phyloP scores from a whole-genome alignment of 2,113 vertebrate genomes.

The Crocuta crocuta region DNA sequence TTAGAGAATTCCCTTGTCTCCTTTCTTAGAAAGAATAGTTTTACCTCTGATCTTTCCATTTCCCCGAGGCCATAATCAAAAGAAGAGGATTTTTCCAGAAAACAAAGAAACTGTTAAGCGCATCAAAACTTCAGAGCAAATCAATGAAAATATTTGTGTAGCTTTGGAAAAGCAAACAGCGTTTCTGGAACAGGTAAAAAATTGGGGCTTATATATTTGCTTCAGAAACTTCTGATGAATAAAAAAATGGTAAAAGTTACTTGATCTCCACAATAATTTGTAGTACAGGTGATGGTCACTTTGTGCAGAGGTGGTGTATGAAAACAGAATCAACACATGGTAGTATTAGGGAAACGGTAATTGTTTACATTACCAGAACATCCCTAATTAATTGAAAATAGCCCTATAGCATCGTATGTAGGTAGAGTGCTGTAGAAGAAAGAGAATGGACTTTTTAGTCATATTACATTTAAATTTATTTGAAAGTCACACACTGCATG shows the following conservation, averaged over 20 bases:
- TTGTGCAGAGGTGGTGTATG: background rate
- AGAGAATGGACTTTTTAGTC: background rate
- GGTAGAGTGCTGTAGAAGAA: background rate
- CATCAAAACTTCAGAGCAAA: slow-evolving; percentile 62
- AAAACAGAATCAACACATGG: background rate
- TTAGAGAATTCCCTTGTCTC: slow-evolving; percentile 31
- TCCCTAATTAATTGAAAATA: background rate
- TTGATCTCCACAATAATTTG: background rate
- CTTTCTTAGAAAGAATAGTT: slow-evolving; percentile 43
- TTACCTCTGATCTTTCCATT: slow-evolving; percentile 51
- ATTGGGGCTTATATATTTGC: background rate
- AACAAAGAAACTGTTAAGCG: slow-evolving; percentile 68
- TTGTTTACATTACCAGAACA: background rate
- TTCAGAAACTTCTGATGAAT: slow-evolving; percentile 37
- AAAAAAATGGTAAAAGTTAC: slow-evolving; percentile 6
- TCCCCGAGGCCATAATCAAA: slow-evolving; percentile 68
- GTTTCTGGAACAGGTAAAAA: slow-evolving; percentile 79
- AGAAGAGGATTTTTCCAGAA: slow-evolving; percentile 73
- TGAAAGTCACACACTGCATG: background rate
- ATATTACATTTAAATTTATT: background rate
- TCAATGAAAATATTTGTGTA: slow-evolving; percentile 50
- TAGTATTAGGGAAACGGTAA: background rate
- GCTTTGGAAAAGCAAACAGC: slow-evolving; percentile 60
- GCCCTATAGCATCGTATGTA: background rate
- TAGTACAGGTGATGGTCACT: background rate